Conservation (phyloP, 2,888 invertebrate genomes). For the Acleris laterana region DNA sequence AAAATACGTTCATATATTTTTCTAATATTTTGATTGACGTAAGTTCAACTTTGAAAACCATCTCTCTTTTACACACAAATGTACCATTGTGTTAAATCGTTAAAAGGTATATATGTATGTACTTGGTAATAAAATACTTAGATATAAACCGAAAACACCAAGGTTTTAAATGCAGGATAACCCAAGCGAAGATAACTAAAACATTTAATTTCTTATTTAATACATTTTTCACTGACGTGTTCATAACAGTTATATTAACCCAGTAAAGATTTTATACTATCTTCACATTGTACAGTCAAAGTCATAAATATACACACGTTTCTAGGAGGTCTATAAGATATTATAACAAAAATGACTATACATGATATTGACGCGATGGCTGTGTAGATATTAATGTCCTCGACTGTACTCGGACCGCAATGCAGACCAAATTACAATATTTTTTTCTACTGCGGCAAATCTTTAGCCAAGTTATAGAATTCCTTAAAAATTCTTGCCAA, state of each 20-base stretch:
- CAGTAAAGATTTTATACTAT: constrained; percentile 12
- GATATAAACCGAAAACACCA: constrained; percentile 9
- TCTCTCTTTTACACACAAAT: no score
- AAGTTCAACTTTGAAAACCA: neutral
- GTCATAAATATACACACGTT: no score
- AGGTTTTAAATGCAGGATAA: constrained; percentile 5
- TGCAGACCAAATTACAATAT: constrained; percentile 8
- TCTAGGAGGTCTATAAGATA: no score
- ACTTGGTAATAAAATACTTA: neutral
- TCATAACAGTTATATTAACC: neutral
- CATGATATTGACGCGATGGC: no score
- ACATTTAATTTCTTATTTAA: constrained; percentile 9
- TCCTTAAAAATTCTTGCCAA: no score
- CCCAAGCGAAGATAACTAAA: constrained; percentile 17
- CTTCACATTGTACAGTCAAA: neutral
- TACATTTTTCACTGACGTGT: neutral
- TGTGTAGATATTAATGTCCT: no score
- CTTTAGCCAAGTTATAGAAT: neutral
- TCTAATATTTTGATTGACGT: neutral
- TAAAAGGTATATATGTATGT: no score
- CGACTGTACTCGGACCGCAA: constrained; percentile 5
- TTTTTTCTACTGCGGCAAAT: constrained; percentile 9
- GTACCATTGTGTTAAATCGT: no score
- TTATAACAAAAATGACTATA: no score
- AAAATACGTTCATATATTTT: neutral